Evolutionary conservation across 2,797 vertebrate species (phyloP), one percentile per base, ranked within the genome.

Genomic region (Chanos chanos): DNA sequence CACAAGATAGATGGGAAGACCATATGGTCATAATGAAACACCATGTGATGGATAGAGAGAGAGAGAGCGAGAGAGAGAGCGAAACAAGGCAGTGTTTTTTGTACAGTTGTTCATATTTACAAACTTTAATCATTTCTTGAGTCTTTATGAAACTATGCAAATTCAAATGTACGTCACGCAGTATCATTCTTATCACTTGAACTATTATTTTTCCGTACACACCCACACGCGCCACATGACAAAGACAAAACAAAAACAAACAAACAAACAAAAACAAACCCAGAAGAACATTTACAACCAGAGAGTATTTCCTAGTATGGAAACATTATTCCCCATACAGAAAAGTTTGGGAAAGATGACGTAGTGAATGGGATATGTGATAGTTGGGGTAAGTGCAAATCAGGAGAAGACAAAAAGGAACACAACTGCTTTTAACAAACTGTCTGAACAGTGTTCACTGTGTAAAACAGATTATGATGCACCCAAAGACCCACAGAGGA

Each of bases 71-170:
- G 24, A 25, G 24, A 25, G 24, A 25, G 24, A 25, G 3, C 25
- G 40, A 63, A n/a, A 44, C 2, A 8, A 18, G 0, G 19, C 24
- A 25, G 24, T 19, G 16, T 13, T 18, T 40, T 13, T 13, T 40
- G 22, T 31, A 43, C 12, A 64, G 34, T 33, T 57, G 49, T 27
- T 44, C 64, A 70, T 66, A 73, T 69, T 25, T 73, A 65, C 49
- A 67, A 41, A 61, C 18, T 74, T 71, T 70, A 74, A 70, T 64
- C 25, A n/a, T 60, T 64, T 60, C 13, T 9, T 34, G 28, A 31
- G 36, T 44, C 44, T 60, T 70, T 64, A 52, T 19, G 28, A 61
- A 68, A 64, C 15, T 24, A 66, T 49, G 49, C 21, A 44, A 66
- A 64, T 52, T 5, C 40, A 55, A 62, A 54, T 53, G 41, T 41